Evolutionary conservation across 1,140 invertebrate genomes (phyloP).

Genomic region (Zaprionus vittiger): DNA sequence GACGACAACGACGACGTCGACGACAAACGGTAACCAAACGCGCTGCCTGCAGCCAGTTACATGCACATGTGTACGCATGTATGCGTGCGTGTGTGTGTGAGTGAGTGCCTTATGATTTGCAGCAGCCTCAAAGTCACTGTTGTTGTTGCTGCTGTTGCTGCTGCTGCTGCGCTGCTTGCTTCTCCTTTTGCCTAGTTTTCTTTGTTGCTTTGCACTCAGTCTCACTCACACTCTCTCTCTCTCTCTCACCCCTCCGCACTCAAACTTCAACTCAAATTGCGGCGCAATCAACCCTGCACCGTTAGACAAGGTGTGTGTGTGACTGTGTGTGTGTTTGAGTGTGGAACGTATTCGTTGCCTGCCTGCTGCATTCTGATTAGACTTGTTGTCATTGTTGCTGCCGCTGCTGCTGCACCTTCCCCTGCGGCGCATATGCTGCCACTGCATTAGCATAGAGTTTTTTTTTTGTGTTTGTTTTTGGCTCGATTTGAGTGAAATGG

Average conservation of each 20-base stretch:
- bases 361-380: constrained; percentile 58
- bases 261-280: constrained; percentile 36
- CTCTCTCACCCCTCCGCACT: constrained; percentile 21
- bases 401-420: constrained; percentile 33
- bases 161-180: constrained; percentile 5
- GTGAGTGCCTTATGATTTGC: constrained; percentile 50
- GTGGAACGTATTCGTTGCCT: constrained; percentile 53
- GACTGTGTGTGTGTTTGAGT: constrained; percentile 15
- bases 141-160: constrained; percentile 4
- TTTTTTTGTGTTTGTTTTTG: constrained; percentile 6
- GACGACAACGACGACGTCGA: constrained; percentile 5
- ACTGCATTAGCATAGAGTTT: constrained; percentile 51
- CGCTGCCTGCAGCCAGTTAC: constrained; percentile 9
- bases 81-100: constrained; percentile 21
- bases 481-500: constrained; percentile 51
- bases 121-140: constrained; percentile 24
- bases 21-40: constrained; percentile 39
- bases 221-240: constrained; percentile 20
- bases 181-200: constrained; percentile 43
- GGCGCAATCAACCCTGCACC: constrained; percentile 49
- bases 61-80: constrained; percentile 4
- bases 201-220: constrained; percentile 49
- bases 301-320: constrained; percentile 30
- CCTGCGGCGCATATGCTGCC: constrained; percentile 12
- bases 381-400: constrained; percentile 40